Conservation (phyloP, 2,113 vertebrate species). For the Chitala chitala region DNA sequence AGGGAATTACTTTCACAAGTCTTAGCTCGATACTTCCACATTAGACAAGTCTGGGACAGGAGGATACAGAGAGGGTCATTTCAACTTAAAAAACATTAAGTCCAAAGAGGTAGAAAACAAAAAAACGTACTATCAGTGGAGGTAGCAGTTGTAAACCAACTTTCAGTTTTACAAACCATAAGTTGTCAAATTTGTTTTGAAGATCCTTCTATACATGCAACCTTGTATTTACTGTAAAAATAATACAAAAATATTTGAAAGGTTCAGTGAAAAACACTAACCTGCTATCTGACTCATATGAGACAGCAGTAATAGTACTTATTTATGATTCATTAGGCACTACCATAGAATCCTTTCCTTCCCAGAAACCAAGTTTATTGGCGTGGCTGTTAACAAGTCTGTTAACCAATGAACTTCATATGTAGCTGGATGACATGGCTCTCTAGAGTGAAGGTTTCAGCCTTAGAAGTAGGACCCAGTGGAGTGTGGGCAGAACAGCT, state of each 20-base stretch:
- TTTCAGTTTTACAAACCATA: no score
- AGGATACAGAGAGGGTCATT: not conserved
- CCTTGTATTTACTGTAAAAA: no score
- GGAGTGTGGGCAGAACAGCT: not conserved
- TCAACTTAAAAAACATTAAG: not conserved
- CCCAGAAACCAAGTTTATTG: not conserved
- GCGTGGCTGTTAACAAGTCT: not conserved
- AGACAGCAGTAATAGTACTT: no score
- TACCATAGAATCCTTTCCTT: not conserved
- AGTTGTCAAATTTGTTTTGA: no score
- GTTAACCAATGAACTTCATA: not conserved
- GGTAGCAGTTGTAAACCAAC: no score
- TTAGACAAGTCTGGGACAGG: constrained; percentile 1
- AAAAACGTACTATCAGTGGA: no score
- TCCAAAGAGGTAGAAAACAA: no score
- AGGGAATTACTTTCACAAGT: constrained; percentile 7
- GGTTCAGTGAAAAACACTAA: not conserved
- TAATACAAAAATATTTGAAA: no score
- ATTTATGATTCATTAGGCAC: not conserved
- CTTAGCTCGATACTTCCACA: constrained; percentile 3
- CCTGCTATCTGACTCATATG: not conserved
- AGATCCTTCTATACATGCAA: no score
- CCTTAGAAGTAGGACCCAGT: not conserved
- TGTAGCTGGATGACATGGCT: not conserved
- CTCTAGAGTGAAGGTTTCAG: not conserved